Evolutionary conservation across 2,797 vertebrate genomes (phyloP).

Genomic region (Philypnodon macrostomus): DNA sequence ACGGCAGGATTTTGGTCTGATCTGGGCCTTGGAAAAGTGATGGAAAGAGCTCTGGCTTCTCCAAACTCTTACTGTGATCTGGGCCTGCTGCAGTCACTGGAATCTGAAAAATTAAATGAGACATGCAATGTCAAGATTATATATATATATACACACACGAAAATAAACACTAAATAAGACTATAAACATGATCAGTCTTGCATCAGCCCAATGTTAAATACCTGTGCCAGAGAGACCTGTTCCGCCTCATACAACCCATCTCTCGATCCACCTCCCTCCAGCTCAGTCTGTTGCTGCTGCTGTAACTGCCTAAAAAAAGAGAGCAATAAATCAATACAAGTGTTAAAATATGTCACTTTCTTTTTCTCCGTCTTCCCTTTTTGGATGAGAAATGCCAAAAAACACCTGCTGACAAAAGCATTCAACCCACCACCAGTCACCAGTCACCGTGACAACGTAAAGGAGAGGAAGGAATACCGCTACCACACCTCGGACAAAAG

Average conservation of each 20-base stretch:
- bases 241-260: slow-evolving; percentile 78
- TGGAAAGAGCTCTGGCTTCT: slow-evolving; percentile 84
- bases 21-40: slow-evolving; percentile 72
- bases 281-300: slow-evolving; percentile 86
- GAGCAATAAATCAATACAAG: not conserved
- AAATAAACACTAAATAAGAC: no score
- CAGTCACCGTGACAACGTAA: slow-evolving; percentile 59
- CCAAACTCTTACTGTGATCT: slow-evolving; percentile 83
- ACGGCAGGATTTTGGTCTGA: slow-evolving; percentile 83
- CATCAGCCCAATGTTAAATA: slow-evolving; percentile 16
- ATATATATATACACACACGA: no score
- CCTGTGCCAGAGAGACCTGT: slow-evolving; percentile 72
- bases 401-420: slow-evolving; percentile 53
- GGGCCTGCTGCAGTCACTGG: slow-evolving; percentile 73
- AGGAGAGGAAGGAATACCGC: slow-evolving; percentile 22
- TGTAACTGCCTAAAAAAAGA: slow-evolving; percentile 80
- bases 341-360: slow-evolving; percentile 24
- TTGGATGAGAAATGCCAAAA: slow-evolving; percentile 39
- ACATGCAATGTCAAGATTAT: no score
- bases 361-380: slow-evolving; percentile 23
- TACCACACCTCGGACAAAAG: slow-evolving; percentile 18
- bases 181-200: no score
- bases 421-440: slow-evolving; percentile 65
- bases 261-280: slow-evolving; percentile 83
- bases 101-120: slow-evolving; percentile 69